Percentiles rank a stretch among this genome's conserved stretches.
Conservation (phyloP, 2,888 invertebrate species). For the Dermolepida albohirtum region DNA sequence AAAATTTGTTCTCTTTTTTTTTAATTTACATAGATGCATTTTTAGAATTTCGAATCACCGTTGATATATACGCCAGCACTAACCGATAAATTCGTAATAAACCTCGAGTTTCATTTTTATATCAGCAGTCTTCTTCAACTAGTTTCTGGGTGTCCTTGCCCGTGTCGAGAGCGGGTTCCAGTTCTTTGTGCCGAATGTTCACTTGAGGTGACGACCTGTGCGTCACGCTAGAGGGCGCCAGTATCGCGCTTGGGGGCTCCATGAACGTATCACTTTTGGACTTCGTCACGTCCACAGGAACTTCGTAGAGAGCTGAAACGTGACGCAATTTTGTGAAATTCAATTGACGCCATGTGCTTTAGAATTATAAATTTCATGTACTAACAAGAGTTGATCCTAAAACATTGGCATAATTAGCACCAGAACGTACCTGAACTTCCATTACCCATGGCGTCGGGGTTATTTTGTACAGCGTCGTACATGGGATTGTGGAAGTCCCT, state of each 20-base stretch:
- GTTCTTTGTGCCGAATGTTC: constrained; percentile 78
- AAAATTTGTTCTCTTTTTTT: constrained; percentile 2
- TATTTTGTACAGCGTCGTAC: constrained; percentile 90
- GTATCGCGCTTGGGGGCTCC: constrained; percentile 77
- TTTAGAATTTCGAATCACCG: constrained; percentile 45
- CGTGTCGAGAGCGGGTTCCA: constrained; percentile 88
- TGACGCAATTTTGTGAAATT: no score
- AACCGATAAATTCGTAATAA: constrained; percentile 56
- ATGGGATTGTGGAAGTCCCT: constrained; percentile 98
- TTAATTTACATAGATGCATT: constrained; percentile 26
- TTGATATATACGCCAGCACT: constrained; percentile 55
- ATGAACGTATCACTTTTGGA: constrained; percentile 71
- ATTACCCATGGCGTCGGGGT: constrained; percentile 71
- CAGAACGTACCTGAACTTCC: constrained; percentile 68
- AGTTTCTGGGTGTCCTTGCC: constrained; percentile 92
- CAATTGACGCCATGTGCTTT: no score
- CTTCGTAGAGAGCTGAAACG: constrained; percentile 79
- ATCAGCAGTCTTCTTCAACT: constrained; percentile 87
- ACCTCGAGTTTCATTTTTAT: constrained; percentile 55
- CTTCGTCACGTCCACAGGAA: constrained; percentile 78
- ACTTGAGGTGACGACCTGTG: constrained; percentile 81
- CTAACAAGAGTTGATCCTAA: no score
- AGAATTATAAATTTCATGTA: no score
- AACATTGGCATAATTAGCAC: no score
- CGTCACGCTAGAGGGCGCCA: constrained; percentile 85